phyloP scores from a whole-genome alignment of 2,113 vertebrate genomes.

The Taxidea taxus region DNA sequence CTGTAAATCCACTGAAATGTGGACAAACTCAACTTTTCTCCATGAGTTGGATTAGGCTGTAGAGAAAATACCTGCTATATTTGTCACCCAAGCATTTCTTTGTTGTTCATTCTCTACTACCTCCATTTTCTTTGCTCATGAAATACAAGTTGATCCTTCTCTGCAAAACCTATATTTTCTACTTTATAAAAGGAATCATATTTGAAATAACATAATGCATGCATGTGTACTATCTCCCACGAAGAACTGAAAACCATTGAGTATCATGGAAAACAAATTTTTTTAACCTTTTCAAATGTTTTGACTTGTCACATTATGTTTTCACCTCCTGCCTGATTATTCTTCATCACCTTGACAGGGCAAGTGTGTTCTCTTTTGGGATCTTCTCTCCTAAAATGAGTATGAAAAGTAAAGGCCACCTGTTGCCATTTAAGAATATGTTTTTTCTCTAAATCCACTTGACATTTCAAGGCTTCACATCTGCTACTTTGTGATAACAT shows the following conservation, averaged over 20 bases:
- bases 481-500: neutral
- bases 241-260: neutral
- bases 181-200: neutral
- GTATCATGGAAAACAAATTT: neutral
- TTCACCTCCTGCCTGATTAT: neutral
- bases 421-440: neutral
- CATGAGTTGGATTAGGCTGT: neutral
- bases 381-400: neutral
- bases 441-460: neutral
- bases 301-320: neutral
- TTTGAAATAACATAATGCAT: neutral
- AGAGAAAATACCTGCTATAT: neutral
- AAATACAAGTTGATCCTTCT: neutral
- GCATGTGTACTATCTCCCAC: accelerated
- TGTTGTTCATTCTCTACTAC: neutral
- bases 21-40: neutral
- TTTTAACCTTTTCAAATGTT: neutral
- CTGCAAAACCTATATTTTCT: neutral
- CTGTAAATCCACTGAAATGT: neutral
- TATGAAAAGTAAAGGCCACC: neutral
- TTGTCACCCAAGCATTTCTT: neutral
- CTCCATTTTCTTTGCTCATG: neutral
- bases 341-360: neutral
- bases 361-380: neutral
- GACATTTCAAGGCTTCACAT: neutral